Evolutionary conservation across 2,113 vertebrate species (phyloP).

Genomic region (Haplotaxodon microlepis): DNA sequence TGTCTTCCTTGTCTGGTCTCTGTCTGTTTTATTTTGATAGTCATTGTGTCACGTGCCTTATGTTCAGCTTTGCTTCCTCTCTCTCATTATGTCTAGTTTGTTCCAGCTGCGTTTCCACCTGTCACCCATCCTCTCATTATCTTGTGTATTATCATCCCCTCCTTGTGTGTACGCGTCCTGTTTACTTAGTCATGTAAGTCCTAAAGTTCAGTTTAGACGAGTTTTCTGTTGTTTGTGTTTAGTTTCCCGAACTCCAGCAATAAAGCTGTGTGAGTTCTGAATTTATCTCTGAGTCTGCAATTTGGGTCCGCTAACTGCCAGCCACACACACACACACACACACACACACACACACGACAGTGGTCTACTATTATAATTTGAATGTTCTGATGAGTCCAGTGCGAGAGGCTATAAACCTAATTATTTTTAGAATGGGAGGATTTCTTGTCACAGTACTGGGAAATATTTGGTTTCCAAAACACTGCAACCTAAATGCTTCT

Average conservation of each 20-base stretch:
- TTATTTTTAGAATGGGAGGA: not conserved
- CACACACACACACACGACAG: not conserved
- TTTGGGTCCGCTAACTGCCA: not conserved
- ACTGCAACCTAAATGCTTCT: not conserved
- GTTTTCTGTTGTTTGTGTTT: not conserved
- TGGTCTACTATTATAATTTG: not conserved
- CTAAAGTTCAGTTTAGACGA: not conserved
- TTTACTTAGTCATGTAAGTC: not conserved
- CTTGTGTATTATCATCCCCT: not conserved
- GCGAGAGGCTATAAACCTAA: not conserved
- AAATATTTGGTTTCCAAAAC: conserved; percentile 19
- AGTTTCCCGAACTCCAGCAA: not conserved
- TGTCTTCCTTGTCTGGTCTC: not conserved
- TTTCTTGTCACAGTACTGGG: not conserved
- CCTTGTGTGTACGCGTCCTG: not conserved
- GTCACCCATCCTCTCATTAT: not conserved
- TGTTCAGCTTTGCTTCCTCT: not conserved
- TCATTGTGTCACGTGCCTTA: not conserved
- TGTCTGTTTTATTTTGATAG: not conserved
- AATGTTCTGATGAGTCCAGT: not conserved
- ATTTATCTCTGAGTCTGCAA: not conserved
- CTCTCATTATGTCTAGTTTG: not conserved
- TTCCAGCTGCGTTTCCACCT: not conserved
- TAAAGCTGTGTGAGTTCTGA: not conserved
- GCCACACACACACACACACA: not conserved